Conservation (phyloP, 2,113 vertebrate genomes). For the Willisornis vidua region DNA sequence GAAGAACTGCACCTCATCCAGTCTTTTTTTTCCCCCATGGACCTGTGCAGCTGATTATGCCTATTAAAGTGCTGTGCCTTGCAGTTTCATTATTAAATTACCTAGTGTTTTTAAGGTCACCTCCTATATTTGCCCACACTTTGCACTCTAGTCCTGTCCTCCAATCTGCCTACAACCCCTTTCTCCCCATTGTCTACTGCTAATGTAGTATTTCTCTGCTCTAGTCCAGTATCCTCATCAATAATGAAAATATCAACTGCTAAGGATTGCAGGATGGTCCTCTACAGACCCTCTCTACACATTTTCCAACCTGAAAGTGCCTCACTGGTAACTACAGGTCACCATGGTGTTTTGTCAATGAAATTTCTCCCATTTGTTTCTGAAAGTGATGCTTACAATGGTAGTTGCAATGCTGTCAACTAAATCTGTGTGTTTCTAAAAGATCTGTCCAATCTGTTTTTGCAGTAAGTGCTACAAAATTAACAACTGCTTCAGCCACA, state of each 20-base stretch:
- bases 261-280: neutral
- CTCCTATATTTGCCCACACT: neutral
- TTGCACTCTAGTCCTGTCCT: neutral
- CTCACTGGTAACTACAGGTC: neutral
- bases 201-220: neutral
- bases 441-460: neutral
- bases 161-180: neutral
- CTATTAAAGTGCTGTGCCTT: neutral
- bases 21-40: neutral
- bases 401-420: neutral
- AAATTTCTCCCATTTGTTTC: neutral
- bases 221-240: neutral
- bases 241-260: neutral
- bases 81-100: neutral
- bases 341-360: neutral
- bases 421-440: neutral
- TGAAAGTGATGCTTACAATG: neutral
- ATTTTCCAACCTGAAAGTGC: neutral
- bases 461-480: conserved; percentile 13
- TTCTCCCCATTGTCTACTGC: neutral
- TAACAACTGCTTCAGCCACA: conserved; percentile 10
- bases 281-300: neutral
- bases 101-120: neutral
- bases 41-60: neutral
- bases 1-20: neutral